Percentiles rank a stretch among this genome's conserved stretches.
phyloP scores from a whole-genome alignment of 2,888 invertebrate genomes.

The Chrysotoxum bicinctum region DNA sequence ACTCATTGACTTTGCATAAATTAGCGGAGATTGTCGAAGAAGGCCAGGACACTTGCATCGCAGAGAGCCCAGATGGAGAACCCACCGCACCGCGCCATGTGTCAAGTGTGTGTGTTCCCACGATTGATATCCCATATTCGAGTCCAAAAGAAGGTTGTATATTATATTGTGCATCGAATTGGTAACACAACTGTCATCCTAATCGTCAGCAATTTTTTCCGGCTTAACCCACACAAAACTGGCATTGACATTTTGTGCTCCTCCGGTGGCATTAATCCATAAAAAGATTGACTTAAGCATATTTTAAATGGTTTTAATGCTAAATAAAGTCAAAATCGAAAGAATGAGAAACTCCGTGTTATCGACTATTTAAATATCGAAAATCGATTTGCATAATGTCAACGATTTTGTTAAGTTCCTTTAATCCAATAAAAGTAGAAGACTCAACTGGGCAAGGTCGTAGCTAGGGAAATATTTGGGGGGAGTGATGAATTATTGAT shows the following conservation, averaged over 20 bases:
- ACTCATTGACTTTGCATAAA: constrained; percentile 63
- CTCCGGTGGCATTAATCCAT: constrained; percentile 70
- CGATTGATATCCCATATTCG: not conserved
- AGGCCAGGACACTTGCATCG: not conserved
- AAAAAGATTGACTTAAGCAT: constrained; percentile 43
- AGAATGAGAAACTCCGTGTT: constrained; percentile 11
- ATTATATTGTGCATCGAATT: constrained; percentile 43
- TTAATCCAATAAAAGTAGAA: constrained; percentile 14
- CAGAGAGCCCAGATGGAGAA: not conserved
- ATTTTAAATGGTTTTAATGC: constrained; percentile 19
- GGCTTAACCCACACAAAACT: constrained; percentile 45
- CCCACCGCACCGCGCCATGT: not conserved
- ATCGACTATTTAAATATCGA: constrained; percentile 61
- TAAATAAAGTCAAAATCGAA: constrained; percentile 20
- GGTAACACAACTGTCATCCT: constrained; percentile 50
- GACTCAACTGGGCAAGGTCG: not conserved
- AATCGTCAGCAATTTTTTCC: constrained; percentile 60
- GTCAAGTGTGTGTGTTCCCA: constrained; percentile 6
- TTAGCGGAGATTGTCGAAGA: constrained; percentile 17
- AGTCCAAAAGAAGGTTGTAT: not conserved
- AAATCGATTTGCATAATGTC: constrained; percentile 67
- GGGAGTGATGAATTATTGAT: not conserved
- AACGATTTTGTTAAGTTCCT: constrained; percentile 25
- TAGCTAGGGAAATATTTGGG: not conserved
- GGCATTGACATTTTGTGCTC: constrained; percentile 32